phyloP scores from a whole-genome alignment of 2,113 vertebrate genomes.

The Isurus oxyrinchus region DNA sequence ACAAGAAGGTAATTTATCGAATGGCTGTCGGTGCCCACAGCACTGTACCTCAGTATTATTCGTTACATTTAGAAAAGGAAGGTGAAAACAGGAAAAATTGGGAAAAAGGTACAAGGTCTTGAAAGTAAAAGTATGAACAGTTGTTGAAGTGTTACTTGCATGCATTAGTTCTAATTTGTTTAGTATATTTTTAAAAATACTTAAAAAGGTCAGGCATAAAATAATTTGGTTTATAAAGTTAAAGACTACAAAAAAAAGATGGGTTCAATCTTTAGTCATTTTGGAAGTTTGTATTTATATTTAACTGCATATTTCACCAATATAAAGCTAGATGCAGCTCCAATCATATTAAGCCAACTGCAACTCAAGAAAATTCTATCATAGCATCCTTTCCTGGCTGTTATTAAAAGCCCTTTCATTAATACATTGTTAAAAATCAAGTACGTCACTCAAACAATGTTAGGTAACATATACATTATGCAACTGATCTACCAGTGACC shows the following conservation, averaged over 20 bases:
- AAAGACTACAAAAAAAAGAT: not conserved
- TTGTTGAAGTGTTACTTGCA: not conserved
- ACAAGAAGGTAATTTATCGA: not conserved
- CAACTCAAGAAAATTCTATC: not conserved
- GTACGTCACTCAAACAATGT: not conserved
- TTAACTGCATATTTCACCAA: not conserved
- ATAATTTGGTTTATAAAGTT: not conserved
- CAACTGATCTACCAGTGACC: not conserved
- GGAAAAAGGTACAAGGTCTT: not conserved
- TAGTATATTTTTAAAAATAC: not conserved
- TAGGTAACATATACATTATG: not conserved
- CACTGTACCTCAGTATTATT: not conserved
- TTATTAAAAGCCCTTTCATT: constrained; percentile 2
- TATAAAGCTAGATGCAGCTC: not conserved
- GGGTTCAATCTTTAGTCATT: not conserved
- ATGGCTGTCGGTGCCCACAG: not conserved
- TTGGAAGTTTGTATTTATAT: not conserved
- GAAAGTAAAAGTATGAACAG: not conserved
- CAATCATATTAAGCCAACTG: not conserved
- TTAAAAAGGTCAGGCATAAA: not conserved
- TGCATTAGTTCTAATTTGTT: not conserved
- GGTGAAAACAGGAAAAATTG: not conserved
- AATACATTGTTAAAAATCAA: not conserved
- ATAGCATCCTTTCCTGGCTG: not conserved
- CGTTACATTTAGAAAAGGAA: not conserved